Conservation (phyloP, 1,140 invertebrate genomes). For the Leptopilina clavipes region DNA sequence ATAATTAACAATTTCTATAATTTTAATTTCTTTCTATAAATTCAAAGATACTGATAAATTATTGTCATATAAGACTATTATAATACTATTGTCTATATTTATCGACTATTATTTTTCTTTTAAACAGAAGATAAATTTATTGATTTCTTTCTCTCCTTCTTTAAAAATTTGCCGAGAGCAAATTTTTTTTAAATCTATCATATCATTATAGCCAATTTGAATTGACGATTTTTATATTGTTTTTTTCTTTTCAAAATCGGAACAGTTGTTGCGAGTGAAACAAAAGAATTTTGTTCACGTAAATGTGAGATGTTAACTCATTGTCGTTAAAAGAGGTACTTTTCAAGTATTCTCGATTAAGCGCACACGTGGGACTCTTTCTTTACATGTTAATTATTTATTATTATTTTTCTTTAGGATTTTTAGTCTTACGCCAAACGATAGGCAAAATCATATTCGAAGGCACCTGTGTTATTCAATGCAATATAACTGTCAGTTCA, state of each 20-base stretch:
- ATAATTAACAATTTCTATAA: background rate
- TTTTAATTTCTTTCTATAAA: background rate
- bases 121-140: background rate
- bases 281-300: background rate
- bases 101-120: background rate
- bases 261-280: slow-evolving; percentile 7
- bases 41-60: slow-evolving; percentile 7
- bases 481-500: slow-evolving; percentile 34
- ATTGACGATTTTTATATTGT: background rate
- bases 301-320: slow-evolving; percentile 1
- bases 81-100: slow-evolving; percentile 3
- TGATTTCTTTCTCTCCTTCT: slow-evolving; percentile 33
- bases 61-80: slow-evolving; percentile 17
- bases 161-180: too few species aligned
- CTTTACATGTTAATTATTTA: background rate
- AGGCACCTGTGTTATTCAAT: slow-evolving; percentile 65
- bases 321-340: slow-evolving; percentile 16
- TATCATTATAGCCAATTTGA: background rate
- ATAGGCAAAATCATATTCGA: slow-evolving; percentile 58
- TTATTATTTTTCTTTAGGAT: background rate
- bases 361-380: slow-evolving; percentile 19
- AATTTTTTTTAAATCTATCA: background rate
- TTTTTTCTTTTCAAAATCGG: background rate
- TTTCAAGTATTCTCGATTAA: slow-evolving; percentile 29
- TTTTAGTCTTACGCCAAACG: slow-evolving; percentile 29